Percentiles rank a stretch among this genome's conserved stretches.
Evolutionary conservation across 2,797 vertebrate genomes (phyloP).

Genomic region (Coranthus polyacanthus): DNA sequence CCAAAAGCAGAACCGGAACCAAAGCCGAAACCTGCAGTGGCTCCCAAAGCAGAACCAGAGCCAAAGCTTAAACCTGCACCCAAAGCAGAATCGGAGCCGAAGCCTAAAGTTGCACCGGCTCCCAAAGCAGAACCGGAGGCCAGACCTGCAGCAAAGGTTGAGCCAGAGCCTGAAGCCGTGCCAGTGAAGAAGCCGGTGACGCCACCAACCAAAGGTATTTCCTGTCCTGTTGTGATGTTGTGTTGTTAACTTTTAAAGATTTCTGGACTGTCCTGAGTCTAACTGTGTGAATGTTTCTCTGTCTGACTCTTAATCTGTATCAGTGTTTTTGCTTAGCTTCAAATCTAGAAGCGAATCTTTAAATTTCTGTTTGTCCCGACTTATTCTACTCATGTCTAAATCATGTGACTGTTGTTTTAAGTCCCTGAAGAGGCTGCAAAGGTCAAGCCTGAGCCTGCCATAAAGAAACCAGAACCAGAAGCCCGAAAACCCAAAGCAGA

Average conservation of each 20-base stretch:
- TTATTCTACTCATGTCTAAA: conserved; percentile 57
- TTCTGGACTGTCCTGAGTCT: background rate
- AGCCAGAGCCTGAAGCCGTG: conserved; percentile 52
- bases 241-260: conserved; percentile 10
- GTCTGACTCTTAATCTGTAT: conserved; percentile 24
- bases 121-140: conserved; percentile 46
- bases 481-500: conserved; percentile 75
- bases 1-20: conserved; percentile 21
- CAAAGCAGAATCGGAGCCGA: conserved; percentile 46
- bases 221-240: conserved; percentile 41
- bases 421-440: conserved; percentile 85
- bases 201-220: conserved; percentile 88
- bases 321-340: conserved; percentile 70
- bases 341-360: conserved; percentile 66
- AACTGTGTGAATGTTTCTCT: conserved; percentile 29
- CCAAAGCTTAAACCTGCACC: conserved; percentile 1
- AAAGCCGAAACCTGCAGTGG: conserved; percentile 10
- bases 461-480: conserved; percentile 71
- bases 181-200: conserved; percentile 76
- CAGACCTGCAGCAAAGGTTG: conserved; percentile 54
- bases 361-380: conserved; percentile 34
- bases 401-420: conserved; percentile 83
- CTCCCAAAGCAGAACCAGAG: conserved; percentile 1
- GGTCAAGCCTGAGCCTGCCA: conserved; percentile 53
- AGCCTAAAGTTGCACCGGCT: conserved; percentile 25